A percentile compares a stretch with the other conserved stretches of the same genome.
Evolutionary conservation across 2,797 vertebrate species (phyloP).

Genomic region (Jordanella pulchra): DNA sequence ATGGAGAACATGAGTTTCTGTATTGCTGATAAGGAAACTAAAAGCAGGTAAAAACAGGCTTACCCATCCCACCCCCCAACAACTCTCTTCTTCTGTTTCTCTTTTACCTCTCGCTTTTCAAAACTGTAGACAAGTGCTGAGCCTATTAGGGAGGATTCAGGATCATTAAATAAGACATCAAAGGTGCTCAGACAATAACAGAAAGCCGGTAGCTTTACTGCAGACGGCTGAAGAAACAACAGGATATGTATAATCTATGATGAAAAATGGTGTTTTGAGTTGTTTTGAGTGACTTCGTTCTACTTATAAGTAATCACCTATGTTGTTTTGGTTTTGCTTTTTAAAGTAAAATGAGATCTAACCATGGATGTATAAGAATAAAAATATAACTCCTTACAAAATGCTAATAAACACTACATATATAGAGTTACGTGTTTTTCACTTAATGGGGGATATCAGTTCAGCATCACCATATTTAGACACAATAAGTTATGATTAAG

Average conservation of each 20-base stretch:
- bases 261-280: conserved; percentile 13
- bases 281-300: neutral
- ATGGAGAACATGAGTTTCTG: neutral
- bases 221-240: conserved; percentile 6
- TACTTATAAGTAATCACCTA: conserved; percentile 8
- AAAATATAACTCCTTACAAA: neutral
- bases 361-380: neutral
- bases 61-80: neutral
- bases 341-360: conserved; percentile 12
- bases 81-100: conserved; percentile 4
- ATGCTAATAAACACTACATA: conserved; percentile 16
- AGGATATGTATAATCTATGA: neutral
- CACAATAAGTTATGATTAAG: conserved; percentile 34
- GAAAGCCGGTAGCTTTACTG: conserved; percentile 21
- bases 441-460: conserved; percentile 5
- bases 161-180: conserved; percentile 40
- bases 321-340: conserved; percentile 3
- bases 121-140: conserved; percentile 34
- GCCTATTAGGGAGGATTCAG: conserved; percentile 29
- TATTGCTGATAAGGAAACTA: neutral
- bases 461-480: conserved; percentile 21
- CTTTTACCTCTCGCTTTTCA: conserved; percentile 27
- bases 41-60: neutral
- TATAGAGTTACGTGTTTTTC: conserved; percentile 27
- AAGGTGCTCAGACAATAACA: conserved; percentile 15